phyloP scores from a whole-genome alignment of 1,140 invertebrate species.

The Macrosteles quadrilineatus region DNA sequence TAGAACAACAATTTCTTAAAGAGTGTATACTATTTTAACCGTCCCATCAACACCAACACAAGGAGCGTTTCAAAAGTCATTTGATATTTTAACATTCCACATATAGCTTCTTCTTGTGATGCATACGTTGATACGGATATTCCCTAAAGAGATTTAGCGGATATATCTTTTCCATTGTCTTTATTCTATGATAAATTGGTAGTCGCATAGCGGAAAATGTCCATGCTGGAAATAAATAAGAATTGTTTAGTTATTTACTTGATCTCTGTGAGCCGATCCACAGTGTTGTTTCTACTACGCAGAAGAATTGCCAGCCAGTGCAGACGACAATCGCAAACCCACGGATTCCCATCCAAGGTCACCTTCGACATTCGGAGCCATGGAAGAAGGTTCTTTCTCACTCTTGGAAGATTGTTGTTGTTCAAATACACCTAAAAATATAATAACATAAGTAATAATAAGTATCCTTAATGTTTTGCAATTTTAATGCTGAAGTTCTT shows the following conservation, averaged over 20 bases:
- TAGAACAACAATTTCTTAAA: too few relatives aligned
- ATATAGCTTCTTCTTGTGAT: too few relatives aligned
- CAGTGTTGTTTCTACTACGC: neutral
- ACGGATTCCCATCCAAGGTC: constrained; percentile 15
- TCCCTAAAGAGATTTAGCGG: neutral
- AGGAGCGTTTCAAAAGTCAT: too few relatives aligned
- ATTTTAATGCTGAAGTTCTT: neutral
- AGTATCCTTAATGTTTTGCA: neutral
- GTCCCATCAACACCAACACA: too few relatives aligned
- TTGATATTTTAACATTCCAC: too few relatives aligned
- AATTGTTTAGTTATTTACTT: constrained; percentile 8
- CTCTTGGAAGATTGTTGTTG: constrained; percentile 12
- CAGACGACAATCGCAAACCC: constrained; percentile 16
- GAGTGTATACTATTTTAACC: too few relatives aligned
- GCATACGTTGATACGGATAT: too few relatives aligned
- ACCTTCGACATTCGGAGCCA: constrained; percentile 13
- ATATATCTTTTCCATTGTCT: too few relatives aligned
- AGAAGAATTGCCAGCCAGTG: neutral
- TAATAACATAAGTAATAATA: neutral
- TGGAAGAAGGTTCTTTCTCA: constrained; percentile 9
- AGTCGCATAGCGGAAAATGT: too few relatives aligned
- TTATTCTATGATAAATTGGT: too few relatives aligned
- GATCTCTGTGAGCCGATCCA: neutral
- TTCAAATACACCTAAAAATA: constrained; percentile 13
- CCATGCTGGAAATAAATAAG: too few relatives aligned